Conservation (phyloP, 2,888 invertebrate genomes). For the Heliothis peltigera region DNA sequence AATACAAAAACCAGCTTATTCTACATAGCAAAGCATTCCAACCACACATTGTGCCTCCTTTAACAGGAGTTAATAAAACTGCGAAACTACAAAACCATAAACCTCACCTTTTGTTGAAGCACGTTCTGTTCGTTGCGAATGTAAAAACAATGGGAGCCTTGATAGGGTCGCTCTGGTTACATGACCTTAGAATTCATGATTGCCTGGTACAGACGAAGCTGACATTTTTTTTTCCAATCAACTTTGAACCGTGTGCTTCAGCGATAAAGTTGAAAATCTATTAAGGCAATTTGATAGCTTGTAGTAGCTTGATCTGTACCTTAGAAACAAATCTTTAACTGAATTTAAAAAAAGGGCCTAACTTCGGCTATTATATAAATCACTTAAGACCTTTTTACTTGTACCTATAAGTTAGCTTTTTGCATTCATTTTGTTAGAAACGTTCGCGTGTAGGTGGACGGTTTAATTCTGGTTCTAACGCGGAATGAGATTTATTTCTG, state of each 20-base stretch:
- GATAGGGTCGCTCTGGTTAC: constrained; percentile 37
- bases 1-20: background rate
- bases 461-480: background rate
- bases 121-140: constrained; percentile 57
- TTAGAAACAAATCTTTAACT: background rate
- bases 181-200: constrained; percentile 34
- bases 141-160: constrained; percentile 54
- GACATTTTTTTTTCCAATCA: no score
- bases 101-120: constrained; percentile 58
- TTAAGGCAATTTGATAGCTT: no score
- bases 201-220: background rate
- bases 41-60: background rate
- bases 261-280: no score
- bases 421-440: background rate
- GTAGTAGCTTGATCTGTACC: no score
- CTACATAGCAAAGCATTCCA: background rate
- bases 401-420: background rate
- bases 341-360: background rate
- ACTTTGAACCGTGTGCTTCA: no score
- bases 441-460: constrained; percentile 8
- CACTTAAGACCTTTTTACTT: background rate
- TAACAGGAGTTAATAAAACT: constrained; percentile 30
- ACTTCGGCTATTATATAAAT: background rate
- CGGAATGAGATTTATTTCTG: constrained; percentile 8
- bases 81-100: constrained; percentile 28